Percentiles rank a stretch among this genome's conserved stretches.
phyloP scores from a whole-genome alignment of 2,888 invertebrate species.

The Trichacis sp. region DNA sequence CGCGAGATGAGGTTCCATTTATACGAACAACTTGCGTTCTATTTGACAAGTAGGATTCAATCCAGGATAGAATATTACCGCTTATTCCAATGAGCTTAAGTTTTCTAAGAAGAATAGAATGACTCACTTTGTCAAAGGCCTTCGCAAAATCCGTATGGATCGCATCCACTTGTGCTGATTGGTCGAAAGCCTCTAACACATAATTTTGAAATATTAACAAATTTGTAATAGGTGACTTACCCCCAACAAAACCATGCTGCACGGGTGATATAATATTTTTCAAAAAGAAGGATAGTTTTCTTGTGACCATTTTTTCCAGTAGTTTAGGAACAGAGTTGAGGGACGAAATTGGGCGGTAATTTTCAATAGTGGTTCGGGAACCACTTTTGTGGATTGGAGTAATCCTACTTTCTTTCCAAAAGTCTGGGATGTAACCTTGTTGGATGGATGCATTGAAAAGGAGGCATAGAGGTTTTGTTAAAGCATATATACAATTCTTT shows the following conservation, averaged over 20 bases:
- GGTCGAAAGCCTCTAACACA: not conserved
- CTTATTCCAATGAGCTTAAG: not conserved
- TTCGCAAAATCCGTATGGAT: not conserved
- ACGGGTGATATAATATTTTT: not conserved
- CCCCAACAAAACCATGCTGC: not conserved
- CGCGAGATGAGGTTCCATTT: too few species aligned
- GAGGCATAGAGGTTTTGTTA: not conserved
- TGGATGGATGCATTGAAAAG: not conserved
- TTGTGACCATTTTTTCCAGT: not conserved
- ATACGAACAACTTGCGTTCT: too few species aligned
- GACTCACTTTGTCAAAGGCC: not conserved
- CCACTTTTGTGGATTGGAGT: not conserved
- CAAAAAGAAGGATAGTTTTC: not conserved
- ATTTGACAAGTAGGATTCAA: too few species aligned
- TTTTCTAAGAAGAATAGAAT: not conserved
- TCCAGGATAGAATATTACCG: not conserved
- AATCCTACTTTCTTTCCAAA: too few species aligned
- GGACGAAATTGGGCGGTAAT: conserved; percentile 1
- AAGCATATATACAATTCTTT: not conserved
- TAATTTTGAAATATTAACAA: not conserved
- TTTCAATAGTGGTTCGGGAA: not conserved
- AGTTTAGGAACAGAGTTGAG: too few species aligned
- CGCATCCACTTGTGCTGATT: not conserved
- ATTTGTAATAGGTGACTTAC: not conserved
- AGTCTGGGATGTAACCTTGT: not conserved